Evolutionary conservation across 1,140 invertebrate species (phyloP).

Genomic region (Caenorhabditis briggsae): DNA sequence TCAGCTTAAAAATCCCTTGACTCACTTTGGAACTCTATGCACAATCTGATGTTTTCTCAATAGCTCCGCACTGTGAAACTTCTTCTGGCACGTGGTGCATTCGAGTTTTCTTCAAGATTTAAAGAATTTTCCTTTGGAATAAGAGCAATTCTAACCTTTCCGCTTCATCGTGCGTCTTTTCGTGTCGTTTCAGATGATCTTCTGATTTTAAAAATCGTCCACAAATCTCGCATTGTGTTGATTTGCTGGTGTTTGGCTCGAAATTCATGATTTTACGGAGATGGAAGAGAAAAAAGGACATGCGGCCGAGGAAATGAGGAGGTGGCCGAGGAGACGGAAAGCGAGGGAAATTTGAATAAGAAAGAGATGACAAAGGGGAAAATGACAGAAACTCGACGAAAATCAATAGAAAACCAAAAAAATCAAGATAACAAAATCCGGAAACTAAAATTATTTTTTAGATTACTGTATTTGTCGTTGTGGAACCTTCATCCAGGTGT

Average conservation of each 20-base stretch:
- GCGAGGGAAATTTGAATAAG: no score
- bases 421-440: no score
- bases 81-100: neutral
- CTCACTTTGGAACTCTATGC: slow-evolving; percentile 1
- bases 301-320: no score
- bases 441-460: no score
- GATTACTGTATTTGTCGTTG: no score
- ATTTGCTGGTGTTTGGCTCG: neutral
- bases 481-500: no score
- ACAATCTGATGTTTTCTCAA: slow-evolving; percentile 39
- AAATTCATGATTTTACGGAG: neutral
- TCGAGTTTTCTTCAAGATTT: neutral
- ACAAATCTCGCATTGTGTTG: slow-evolving; percentile 25
- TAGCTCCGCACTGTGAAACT: slow-evolving; percentile 9
- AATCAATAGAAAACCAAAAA: no score
- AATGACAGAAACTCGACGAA: no score
- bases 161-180: neutral
- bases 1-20: neutral
- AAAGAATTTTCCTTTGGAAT: no score
- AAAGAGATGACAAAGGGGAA: no score
- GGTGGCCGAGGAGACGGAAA: no score
- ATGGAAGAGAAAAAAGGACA: no score
- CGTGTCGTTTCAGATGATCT: slow-evolving; percentile 2
- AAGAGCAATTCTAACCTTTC: neutral
- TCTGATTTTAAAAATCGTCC: slow-evolving; percentile 42